A percentile compares a stretch with the other conserved stretches of the same genome.
These are phyloP conservation scores for Eupithecia inturbata DNA, from an alignment of 2,888 invertebrate species.

Conservation along the genomic window DNA sequence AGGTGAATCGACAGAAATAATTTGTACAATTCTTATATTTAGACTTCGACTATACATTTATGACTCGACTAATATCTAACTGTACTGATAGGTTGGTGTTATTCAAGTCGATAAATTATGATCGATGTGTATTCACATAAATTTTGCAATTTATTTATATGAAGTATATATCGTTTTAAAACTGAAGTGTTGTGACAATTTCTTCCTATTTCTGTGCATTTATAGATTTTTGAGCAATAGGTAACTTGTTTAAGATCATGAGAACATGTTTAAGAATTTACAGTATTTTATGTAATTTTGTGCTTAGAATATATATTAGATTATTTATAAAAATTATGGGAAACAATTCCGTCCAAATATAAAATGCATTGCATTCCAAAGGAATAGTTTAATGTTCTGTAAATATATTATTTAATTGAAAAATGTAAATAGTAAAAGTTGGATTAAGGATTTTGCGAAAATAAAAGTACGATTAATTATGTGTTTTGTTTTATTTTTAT, in stretches of 20 bases:
- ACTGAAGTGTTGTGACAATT: conserved; percentile 33
- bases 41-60: too few species aligned
- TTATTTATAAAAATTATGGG: conserved; percentile 46
- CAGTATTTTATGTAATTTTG: conserved; percentile 53
- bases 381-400: conserved; percentile 66
- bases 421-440: conserved; percentile 41
- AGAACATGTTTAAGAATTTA: conserved; percentile 48
- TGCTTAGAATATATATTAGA: conserved; percentile 37
- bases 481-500: conserved; percentile 3
- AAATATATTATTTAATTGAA: conserved; percentile 42
- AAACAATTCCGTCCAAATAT: conserved; percentile 76
- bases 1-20: too few species aligned
- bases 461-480: conserved; percentile 15
- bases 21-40: too few species aligned
- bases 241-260: conserved; percentile 43
- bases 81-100: background rate
- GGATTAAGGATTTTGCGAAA: conserved; percentile 20
- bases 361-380: conserved; percentile 75
- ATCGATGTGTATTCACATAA: background rate
- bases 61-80: background rate
- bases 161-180: background rate
- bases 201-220: conserved; percentile 53
- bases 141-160: conserved; percentile 7
- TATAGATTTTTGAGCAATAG: conserved; percentile 42
- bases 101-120: background rate